Percentiles rank a stretch among this genome's conserved stretches.
phyloP scores from a whole-genome alignment of 2,113 vertebrate species.

The Bufo bufo region DNA sequence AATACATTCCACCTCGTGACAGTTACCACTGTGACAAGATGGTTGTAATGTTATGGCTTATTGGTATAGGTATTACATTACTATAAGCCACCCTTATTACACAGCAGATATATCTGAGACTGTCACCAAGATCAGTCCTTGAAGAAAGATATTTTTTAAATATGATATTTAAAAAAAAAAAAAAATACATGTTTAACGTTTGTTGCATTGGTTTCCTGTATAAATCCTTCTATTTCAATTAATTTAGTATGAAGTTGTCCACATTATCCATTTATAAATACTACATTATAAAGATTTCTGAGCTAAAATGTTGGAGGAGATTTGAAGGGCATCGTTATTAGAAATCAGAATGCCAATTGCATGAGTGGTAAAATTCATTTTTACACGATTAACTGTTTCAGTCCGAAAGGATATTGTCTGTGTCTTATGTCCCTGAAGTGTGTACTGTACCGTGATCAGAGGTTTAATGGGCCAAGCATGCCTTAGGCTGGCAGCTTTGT shows the following conservation, averaged over 20 bases:
- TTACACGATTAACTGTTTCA: constrained; percentile 42
- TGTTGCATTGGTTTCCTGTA: not conserved
- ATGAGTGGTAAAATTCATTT: constrained; percentile 23
- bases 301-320: constrained; percentile 10
- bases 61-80: not conserved
- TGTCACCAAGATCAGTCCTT: not conserved
- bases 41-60: not conserved
- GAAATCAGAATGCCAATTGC: constrained; percentile 33
- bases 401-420: constrained; percentile 31
- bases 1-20: not conserved
- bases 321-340: constrained; percentile 23
- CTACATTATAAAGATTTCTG: constrained; percentile 15
- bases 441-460: constrained; percentile 44
- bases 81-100: not conserved
- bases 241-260: not conserved
- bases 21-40: not conserved
- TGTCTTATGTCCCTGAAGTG: constrained; percentile 41
- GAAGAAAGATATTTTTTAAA: not conserved
- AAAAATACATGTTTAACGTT: not conserved
- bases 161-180: no score
- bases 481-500: constrained; percentile 44
- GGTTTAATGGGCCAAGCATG: constrained; percentile 42
- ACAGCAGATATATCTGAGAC: not conserved
- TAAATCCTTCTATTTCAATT: not conserved
- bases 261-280: not conserved